These are phyloP conservation scores for Drosophila murphyi DNA, from an alignment of 1,140 invertebrate genomes.

Conservation along the genomic window DNA sequence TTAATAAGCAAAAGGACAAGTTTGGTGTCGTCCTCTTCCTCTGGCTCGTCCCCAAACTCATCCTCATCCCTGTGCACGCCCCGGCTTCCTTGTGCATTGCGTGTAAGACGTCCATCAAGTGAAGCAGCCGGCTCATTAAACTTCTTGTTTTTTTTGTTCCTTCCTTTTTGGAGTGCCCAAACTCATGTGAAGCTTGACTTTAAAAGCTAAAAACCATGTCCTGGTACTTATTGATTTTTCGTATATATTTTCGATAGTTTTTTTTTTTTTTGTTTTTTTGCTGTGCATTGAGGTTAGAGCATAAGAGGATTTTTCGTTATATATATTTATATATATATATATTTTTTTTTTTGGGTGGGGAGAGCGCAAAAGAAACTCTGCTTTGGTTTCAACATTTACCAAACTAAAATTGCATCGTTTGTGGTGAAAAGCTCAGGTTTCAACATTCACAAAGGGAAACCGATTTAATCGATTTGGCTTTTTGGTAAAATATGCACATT, in stretches of 20 bases:
- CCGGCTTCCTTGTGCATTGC: slow-evolving; percentile 50
- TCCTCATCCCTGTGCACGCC: not conserved
- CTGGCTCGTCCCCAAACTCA: not conserved
- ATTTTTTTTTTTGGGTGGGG: slow-evolving; percentile 20
- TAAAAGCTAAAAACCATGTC: slow-evolving; percentile 54
- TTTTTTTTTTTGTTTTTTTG: slow-evolving; percentile 11
- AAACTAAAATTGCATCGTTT: slow-evolving; percentile 8
- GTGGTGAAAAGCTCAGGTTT: slow-evolving; percentile 5
- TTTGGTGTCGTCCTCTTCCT: slow-evolving; percentile 58
- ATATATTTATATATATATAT: too few species aligned
- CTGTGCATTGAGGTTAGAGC: too few species aligned
- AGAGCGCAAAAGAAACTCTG: not conserved
- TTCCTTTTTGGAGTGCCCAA: slow-evolving; percentile 2
- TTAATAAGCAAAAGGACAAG: slow-evolving; percentile 81
- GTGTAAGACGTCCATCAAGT: slow-evolving; percentile 76
- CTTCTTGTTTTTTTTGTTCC: slow-evolving; percentile 45
- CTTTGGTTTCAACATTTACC: not conserved
- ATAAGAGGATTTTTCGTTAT: too few species aligned
- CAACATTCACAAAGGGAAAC: not conserved
- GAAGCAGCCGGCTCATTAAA: slow-evolving; percentile 77
- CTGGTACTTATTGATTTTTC: slow-evolving; percentile 39
- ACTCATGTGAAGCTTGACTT: slow-evolving; percentile 44
- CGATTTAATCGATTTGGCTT: slow-evolving; percentile 10
- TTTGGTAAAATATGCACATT: not conserved
- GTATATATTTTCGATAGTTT: slow-evolving; percentile 3